phyloP scores from a whole-genome alignment of 2,888 invertebrate genomes.

The Busseola fusca region DNA sequence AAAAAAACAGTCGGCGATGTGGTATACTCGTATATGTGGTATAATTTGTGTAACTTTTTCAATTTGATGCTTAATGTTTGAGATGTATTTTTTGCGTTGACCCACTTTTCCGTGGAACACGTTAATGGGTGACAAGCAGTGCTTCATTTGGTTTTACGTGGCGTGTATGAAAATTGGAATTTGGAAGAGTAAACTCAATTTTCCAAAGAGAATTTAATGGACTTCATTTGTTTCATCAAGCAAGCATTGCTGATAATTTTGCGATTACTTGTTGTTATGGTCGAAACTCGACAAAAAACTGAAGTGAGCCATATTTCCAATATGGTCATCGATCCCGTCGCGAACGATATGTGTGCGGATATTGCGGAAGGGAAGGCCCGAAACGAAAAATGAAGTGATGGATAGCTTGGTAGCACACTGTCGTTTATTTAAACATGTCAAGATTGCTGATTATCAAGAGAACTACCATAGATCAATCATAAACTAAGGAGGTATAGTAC shows the following conservation, averaged over 20 bases:
- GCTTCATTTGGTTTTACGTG: conserved; percentile 36
- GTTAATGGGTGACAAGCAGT: conserved; percentile 21
- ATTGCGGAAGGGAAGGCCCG: background rate
- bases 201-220: background rate
- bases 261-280: background rate
- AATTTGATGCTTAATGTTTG: conserved; percentile 56
- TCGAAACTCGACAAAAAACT: background rate
- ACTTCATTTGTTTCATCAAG: background rate
- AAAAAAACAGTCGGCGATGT: no score
- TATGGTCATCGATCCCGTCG: background rate
- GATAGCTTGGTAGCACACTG: background rate
- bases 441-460: background rate
- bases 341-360: background rate
- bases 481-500: background rate
- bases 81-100: conserved; percentile 46
- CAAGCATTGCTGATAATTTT: background rate
- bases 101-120: conserved; percentile 40
- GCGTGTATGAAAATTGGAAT: conserved; percentile 14
- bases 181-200: background rate
- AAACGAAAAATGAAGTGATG: background rate
- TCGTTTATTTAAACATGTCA: background rate
- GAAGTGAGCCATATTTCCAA: background rate
- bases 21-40: conserved; percentile 49
- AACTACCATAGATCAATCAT: background rate
- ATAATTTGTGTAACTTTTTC: conserved; percentile 60